Base-by-base conservation (phyloP, 2,113 vertebrate species). In the Oryzias celebensis region DNA sequence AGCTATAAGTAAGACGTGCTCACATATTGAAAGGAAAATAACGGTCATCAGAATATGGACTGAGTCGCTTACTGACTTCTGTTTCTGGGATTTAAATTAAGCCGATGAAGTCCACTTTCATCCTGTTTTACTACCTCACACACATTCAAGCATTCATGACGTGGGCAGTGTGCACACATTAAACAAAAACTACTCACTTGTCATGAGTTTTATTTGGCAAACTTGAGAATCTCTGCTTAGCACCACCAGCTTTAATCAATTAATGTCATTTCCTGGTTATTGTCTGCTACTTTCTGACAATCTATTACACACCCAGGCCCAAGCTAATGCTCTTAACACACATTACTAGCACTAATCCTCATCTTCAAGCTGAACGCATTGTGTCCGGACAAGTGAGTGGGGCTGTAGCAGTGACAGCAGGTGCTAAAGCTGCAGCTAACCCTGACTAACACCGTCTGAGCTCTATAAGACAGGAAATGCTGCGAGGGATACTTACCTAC, bases 361-460 rank as follows among this genome's bases (percentile, higher is more conserved):
- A 73, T 85, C 71, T 66, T 65, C 61, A 20, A 62, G 79, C 81
- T 72, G 60, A 80, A 81, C 57, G 68, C 60, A 74, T 82, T 83
- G 80, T 83, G 79, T 67, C 64, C 78, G 82, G 85, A 84, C 73
- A 42, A 78, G 69, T 72, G 73, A 84, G 78, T 65, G 61, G 53
- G 60, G 56, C 68, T 55, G 68, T 15, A 57, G 81, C 57, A 61
- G 72, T 73, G 85, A 85, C 86, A 88, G 81, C 88, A 89, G 86
- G 88, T 88, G 86, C 80, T 85, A 79, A 88, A 85, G 78, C 87
- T 80, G 74, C 62, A n/a, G 72, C 84, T 82, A 82, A 85, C 78
- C 41, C 77, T 17, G 62, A 62, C 80, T 84, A 84, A 89, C 81
- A 43, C 85, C 20, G 59, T 61, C 81, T 80, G 75, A 83, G 81